These are phyloP conservation scores for Holotrichia oblita DNA, from an alignment of 1,140 invertebrate genomes.

Conservation along the genomic window DNA sequence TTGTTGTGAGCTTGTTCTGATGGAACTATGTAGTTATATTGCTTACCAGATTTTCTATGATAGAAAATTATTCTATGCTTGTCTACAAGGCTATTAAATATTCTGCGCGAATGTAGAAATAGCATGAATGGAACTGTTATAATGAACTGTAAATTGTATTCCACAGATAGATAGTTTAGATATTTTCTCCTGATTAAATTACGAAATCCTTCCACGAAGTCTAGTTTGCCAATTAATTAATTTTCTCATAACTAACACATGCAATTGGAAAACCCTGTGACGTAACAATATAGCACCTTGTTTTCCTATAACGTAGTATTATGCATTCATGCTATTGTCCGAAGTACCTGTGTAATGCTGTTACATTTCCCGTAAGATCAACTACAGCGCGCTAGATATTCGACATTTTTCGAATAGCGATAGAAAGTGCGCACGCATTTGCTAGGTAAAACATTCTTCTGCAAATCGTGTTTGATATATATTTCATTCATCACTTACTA, in stretches of 20 bases:
- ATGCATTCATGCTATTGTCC: neutral
- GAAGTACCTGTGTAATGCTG: neutral
- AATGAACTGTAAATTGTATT: neutral
- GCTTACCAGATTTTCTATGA: too few relatives aligned
- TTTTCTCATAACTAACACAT: neutral
- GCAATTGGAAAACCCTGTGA: neutral
- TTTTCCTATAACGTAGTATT: neutral
- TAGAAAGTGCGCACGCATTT: neutral
- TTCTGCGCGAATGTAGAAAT: neutral
- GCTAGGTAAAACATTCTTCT: neutral
- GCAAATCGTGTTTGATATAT: neutral
- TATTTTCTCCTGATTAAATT: slow-evolving; percentile 17
- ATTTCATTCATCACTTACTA: neutral
- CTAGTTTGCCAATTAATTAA: neutral
- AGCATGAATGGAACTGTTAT: neutral
- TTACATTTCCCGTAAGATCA: neutral
- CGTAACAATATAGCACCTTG: neutral
- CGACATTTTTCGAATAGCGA: slow-evolving; percentile 12
- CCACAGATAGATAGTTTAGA: neutral
- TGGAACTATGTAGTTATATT: too few relatives aligned
- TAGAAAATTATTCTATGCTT: too few relatives aligned
- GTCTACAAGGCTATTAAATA: too few relatives aligned
- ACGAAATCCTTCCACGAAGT: neutral
- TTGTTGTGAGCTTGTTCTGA: too few relatives aligned
- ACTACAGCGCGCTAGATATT: neutral